phyloP scores from a whole-genome alignment of 2,888 invertebrate species.

The Acronicta alni region DNA sequence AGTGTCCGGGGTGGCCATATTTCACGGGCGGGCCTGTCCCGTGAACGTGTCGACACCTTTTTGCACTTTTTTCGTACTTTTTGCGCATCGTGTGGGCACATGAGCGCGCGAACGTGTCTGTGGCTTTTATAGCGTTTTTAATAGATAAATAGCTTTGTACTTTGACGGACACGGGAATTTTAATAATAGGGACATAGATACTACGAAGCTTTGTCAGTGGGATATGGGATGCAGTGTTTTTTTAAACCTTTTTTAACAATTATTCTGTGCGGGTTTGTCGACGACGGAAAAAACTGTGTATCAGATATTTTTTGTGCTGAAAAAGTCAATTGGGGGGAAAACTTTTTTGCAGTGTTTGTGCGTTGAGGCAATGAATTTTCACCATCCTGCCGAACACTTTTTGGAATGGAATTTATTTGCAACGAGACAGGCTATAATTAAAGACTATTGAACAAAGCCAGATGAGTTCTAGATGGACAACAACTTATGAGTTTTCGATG shows the following conservation, averaged over 20 bases:
- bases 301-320: constrained; percentile 36
- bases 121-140: constrained; percentile 70
- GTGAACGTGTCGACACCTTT: constrained; percentile 75
- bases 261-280: constrained; percentile 26
- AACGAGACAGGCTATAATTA: neutral
- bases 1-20: constrained; percentile 70
- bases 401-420: neutral
- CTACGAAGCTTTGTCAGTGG: constrained; percentile 35
- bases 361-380: constrained; percentile 19
- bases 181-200: constrained; percentile 59
- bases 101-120: constrained; percentile 63
- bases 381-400: constrained; percentile 4
- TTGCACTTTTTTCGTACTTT: constrained; percentile 63
- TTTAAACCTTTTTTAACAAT: constrained; percentile 33
- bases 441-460: neutral
- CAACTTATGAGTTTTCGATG: too few relatives aligned
- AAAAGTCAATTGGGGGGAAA: constrained; percentile 42
- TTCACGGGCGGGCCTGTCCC: constrained; percentile 70
- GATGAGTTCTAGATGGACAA: too few relatives aligned
- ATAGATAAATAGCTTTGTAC: constrained; percentile 72
- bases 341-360: constrained; percentile 19
- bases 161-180: constrained; percentile 64
- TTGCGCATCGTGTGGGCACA: constrained; percentile 65
- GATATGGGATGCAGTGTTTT: constrained; percentile 19
- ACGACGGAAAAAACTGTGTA: constrained; percentile 32